A percentile compares a stretch with the other conserved stretches of the same genome.
These are phyloP conservation scores for Glaucidium brasilianum DNA, from an alignment of 2,113 vertebrate species.

Conservation along the genomic window DNA sequence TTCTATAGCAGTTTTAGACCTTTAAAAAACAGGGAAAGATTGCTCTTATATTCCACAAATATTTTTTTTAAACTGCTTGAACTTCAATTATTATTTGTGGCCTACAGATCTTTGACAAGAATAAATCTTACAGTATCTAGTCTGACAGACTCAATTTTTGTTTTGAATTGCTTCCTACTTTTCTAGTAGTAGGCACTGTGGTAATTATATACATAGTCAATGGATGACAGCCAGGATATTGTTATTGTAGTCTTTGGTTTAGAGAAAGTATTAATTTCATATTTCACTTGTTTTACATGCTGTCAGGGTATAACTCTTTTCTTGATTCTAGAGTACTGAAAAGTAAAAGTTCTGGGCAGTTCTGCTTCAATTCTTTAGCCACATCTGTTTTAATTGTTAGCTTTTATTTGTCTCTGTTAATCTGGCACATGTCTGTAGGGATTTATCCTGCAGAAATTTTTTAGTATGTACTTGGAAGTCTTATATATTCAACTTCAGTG, in stretches of 20 bases:
- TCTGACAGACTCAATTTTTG: conserved; percentile 36
- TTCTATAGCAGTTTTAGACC: background rate
- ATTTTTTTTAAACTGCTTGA: background rate
- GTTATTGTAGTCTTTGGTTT: conserved; percentile 35
- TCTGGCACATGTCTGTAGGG: background rate
- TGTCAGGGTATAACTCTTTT: conserved; percentile 14
- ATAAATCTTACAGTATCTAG: background rate
- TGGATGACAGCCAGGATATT: background rate
- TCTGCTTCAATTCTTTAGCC: conserved; percentile 9
- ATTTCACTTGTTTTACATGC: conserved; percentile 42
- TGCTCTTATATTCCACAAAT: background rate
- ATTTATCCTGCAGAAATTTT: background rate
- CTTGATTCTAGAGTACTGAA: background rate
- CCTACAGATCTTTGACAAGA: conserved; percentile 14
- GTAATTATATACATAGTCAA: conserved; percentile 13
- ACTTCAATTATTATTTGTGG: conserved; percentile 11
- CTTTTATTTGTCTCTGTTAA: background rate
- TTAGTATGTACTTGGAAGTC: background rate
- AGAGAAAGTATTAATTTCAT: conserved; percentile 42
- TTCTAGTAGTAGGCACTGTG: background rate
- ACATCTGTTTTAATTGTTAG: background rate
- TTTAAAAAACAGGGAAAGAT: background rate
- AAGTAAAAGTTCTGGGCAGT: background rate
- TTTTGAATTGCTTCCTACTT: conserved; percentile 53
- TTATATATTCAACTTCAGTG: background rate